Percentiles rank a stretch among this genome's conserved stretches.
Evolutionary conservation across 2,888 invertebrate species (phyloP).

Genomic region (Pristionchus maxplancki): DNA sequence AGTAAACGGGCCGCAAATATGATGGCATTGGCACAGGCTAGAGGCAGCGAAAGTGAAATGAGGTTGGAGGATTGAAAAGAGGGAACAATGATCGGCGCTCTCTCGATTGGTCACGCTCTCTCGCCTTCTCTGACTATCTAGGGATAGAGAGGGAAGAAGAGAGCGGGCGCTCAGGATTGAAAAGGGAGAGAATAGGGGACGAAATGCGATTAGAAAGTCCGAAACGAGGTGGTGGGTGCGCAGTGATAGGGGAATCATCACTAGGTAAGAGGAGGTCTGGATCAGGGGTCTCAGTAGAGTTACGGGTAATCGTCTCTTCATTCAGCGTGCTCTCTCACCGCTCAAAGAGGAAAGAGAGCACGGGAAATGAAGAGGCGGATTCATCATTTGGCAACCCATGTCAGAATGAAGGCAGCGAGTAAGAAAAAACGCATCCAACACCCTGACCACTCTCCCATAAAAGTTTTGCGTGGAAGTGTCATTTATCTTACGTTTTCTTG

Average conservation of each 20-base stretch:
- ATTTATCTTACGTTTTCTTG: no score
- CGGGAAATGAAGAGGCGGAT: no score
- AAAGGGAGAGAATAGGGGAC: background rate
- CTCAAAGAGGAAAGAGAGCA: no score
- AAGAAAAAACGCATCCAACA: no score
- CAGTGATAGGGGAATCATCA: background rate
- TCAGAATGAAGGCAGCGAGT: no score
- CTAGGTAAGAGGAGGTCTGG: background rate
- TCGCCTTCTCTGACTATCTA: background rate
- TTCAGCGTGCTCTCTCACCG: no score
- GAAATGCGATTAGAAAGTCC: conserved; percentile 41
- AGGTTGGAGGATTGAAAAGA: background rate
- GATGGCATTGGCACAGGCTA: conserved; percentile 22
- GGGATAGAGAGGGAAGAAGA: background rate
- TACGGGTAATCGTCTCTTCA: no score
- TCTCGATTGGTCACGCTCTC: background rate
- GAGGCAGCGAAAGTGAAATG: background rate
- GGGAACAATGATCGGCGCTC: background rate
- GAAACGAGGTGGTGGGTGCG: conserved; percentile 21
- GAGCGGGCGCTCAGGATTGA: background rate
- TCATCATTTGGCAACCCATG: no score
- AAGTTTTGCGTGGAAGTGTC: no score
- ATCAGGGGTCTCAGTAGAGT: no score
- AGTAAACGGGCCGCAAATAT: background rate
- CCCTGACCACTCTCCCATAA: no score